These are phyloP conservation scores for Vollenhovia emeryi DNA, from an alignment of 1,140 invertebrate genomes.

Conservation along the genomic window DNA sequence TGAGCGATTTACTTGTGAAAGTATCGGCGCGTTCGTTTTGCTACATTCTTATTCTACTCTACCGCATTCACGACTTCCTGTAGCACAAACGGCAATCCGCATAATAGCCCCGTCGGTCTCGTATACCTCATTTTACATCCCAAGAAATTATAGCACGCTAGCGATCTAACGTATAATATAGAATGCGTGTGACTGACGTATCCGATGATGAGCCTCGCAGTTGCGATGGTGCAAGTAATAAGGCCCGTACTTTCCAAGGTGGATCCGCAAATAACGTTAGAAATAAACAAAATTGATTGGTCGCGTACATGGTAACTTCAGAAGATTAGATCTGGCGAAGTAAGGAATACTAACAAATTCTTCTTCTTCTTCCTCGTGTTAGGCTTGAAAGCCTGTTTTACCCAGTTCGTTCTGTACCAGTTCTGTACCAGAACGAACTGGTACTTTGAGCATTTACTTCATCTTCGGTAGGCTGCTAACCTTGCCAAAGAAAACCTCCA, in stretches of 20 bases:
- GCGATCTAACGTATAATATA: constrained; percentile 7
- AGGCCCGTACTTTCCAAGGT: neutral
- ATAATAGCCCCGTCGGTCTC: constrained; percentile 19
- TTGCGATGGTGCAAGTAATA: neutral
- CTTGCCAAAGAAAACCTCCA: no score
- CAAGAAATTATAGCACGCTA: constrained; percentile 31
- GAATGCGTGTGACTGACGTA: neutral
- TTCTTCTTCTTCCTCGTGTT: no score
- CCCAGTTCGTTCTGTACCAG: no score
- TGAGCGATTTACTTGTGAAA: constrained; percentile 42
- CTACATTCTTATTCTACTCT: constrained; percentile 11
- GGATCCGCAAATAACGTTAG: neutral
- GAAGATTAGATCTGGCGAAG: neutral
- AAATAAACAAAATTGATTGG: neutral
- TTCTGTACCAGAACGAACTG: no score
- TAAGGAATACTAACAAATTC: neutral
- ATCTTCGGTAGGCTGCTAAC: no score
- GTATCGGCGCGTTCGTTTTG: constrained; percentile 18
- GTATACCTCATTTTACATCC: constrained; percentile 20
- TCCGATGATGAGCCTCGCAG: constrained; percentile 1
- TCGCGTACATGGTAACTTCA: neutral
- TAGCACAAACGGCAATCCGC: constrained; percentile 12
- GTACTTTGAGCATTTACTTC: no score
- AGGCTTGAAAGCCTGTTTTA: no score
- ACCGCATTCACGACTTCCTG: constrained; percentile 37